Evolutionary conservation across 2,888 invertebrate genomes (phyloP).

Genomic region (Sinohyriopsis cumingii): DNA sequence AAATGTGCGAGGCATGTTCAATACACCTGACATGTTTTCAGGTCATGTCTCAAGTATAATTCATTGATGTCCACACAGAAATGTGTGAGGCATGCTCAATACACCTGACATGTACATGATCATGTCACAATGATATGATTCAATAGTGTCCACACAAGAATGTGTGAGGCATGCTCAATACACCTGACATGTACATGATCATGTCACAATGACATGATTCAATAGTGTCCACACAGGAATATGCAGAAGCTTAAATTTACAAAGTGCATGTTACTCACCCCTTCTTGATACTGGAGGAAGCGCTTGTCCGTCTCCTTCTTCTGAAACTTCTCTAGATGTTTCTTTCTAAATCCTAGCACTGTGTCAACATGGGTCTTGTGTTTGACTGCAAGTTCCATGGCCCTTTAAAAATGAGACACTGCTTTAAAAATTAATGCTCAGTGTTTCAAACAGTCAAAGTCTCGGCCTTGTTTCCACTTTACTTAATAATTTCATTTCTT

Average conservation of each 20-base stretch:
- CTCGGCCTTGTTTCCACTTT: neutral
- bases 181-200: too few species aligned
- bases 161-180: too few species aligned
- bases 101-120: too few species aligned
- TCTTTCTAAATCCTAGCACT: conserved; percentile 80
- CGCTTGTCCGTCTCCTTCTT: conserved; percentile 72
- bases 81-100: too few species aligned
- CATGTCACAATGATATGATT: too few species aligned
- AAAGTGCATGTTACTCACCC: conserved; percentile 50
- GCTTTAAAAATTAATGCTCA: neutral
- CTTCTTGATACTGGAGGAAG: conserved; percentile 69
- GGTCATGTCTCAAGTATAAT: too few species aligned
- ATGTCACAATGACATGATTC: too few species aligned
- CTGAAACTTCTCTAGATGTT: conserved; percentile 77
- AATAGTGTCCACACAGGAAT: neutral
- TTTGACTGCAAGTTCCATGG: conserved; percentile 82
- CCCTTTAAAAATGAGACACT: conserved; percentile 73
- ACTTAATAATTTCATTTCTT: neutral
- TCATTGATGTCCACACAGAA: too few species aligned
- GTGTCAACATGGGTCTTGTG: conserved; percentile 83
- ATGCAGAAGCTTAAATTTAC: neutral
- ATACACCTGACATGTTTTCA: too few species aligned
- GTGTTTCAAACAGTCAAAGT: too few species aligned
- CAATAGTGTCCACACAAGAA: too few species aligned
- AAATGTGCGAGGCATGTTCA: too few species aligned